These are phyloP conservation scores for Chloroceryle aenea DNA, from an alignment of 2,113 vertebrate genomes.

Conservation along the genomic window DNA sequence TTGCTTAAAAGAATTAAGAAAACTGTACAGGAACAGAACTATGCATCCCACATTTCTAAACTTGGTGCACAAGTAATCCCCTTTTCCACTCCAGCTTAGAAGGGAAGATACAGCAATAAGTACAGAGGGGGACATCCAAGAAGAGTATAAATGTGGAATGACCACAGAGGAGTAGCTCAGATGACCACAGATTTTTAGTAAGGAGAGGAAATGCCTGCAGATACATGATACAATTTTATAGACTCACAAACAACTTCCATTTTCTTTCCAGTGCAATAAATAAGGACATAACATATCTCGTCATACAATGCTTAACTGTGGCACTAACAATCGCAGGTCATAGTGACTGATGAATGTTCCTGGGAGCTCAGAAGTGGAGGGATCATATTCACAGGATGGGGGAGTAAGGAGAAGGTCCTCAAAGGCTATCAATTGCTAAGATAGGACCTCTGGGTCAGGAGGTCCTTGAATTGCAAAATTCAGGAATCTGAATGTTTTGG, in stretches of 20 bases:
- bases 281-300: not conserved
- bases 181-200: not conserved
- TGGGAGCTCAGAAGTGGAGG: not conserved
- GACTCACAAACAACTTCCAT: not conserved
- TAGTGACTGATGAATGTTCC: not conserved
- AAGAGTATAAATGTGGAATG: not conserved
- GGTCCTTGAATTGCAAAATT: not conserved
- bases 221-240: accelerated
- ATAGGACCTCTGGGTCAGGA: not conserved
- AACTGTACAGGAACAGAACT: not conserved
- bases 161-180: accelerated
- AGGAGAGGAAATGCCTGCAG: not conserved
- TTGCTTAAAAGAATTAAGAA: not conserved
- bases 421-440: not conserved
- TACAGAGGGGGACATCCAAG: not conserved
- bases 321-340: not conserved
- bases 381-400: accelerated
- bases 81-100: not conserved
- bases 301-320: not conserved
- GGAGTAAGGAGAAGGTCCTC: not conserved
- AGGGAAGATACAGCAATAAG: not conserved
- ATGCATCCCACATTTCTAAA: not conserved
- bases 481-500: not conserved
- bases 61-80: not conserved
- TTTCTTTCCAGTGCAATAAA: not conserved